Conservation (phyloP, 2,113 vertebrate genomes). For the Phaethon lepturus region DNA sequence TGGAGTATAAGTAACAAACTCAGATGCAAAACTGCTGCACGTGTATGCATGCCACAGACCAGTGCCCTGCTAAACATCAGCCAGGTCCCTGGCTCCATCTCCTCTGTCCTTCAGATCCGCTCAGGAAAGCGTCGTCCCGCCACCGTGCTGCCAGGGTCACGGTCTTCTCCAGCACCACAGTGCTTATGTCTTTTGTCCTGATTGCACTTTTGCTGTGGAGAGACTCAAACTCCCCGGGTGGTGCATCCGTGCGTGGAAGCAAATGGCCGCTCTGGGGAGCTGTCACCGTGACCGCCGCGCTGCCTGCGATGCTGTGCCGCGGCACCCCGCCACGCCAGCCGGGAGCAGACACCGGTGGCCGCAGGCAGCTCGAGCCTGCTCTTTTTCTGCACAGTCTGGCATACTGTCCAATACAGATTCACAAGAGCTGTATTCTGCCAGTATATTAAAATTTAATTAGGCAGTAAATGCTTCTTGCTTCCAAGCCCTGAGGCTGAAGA, state of each 20-base stretch:
- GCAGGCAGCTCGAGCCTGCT: not conserved
- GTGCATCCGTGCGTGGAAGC: fast-evolving
- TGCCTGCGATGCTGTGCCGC: fast-evolving
- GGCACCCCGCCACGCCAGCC: fast-evolving
- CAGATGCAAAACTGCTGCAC: not conserved
- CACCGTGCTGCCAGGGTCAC: fast-evolving
- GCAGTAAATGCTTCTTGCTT: slow-evolving; percentile 40
- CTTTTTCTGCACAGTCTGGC: not conserved
- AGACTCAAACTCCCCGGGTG: not conserved
- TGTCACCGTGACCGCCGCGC: fast-evolving
- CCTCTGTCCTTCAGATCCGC: not conserved
- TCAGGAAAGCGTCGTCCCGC: not conserved
- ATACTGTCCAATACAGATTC: not conserved
- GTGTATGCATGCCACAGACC: fast-evolving
- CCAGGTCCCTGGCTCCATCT: not conserved
- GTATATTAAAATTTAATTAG: slow-evolving; percentile 66
- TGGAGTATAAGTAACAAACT: not conserved
- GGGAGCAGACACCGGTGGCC: not conserved
- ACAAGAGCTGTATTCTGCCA: not conserved
- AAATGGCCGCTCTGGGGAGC: not conserved
- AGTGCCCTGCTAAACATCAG: not conserved
- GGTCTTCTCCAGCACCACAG: not conserved
- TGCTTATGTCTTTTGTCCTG: not conserved
- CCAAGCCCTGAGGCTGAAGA: slow-evolving; percentile 45
- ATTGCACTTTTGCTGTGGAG: not conserved